Evolutionary conservation across 2,888 invertebrate species (phyloP).

Genomic region (Caenorhabditis sp.): DNA sequence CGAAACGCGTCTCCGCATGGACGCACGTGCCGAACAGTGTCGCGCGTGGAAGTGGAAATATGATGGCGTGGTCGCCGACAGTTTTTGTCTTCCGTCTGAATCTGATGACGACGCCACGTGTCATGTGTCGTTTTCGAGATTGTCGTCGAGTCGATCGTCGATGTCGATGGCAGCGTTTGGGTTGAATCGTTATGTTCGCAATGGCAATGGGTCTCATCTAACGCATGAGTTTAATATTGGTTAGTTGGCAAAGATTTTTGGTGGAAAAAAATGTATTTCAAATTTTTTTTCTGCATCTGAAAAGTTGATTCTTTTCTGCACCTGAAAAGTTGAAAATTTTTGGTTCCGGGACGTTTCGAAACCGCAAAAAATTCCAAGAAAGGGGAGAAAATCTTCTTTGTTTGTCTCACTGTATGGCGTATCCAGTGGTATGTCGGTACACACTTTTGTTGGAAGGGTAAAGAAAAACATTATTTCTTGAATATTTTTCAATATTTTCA

Average conservation of each 20-base stretch:
- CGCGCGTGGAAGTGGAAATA: conserved; percentile 52
- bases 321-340: no score
- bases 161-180: conserved; percentile 52
- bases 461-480: no score
- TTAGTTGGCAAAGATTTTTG: neutral
- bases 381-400: no score
- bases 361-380: no score
- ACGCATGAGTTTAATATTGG: conserved; percentile 38
- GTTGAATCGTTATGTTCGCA: conserved; percentile 59
- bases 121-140: conserved; percentile 56
- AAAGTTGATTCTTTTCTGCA: no score
- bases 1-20: conserved; percentile 38
- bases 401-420: no score
- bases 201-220: conserved; percentile 16
- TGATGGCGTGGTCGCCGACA: conserved; percentile 47
- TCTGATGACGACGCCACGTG: conserved; percentile 52
- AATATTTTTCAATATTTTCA: no score
- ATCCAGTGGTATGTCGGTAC: no score
- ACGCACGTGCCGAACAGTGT: conserved; percentile 34
- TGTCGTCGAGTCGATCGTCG: conserved; percentile 65
- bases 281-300: no score
- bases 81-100: conserved; percentile 42
- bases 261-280: neutral
- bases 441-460: no score
- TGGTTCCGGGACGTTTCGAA: no score